Base-by-base conservation (phyloP, 1,140 invertebrate species). In the Apis florea region DNA sequence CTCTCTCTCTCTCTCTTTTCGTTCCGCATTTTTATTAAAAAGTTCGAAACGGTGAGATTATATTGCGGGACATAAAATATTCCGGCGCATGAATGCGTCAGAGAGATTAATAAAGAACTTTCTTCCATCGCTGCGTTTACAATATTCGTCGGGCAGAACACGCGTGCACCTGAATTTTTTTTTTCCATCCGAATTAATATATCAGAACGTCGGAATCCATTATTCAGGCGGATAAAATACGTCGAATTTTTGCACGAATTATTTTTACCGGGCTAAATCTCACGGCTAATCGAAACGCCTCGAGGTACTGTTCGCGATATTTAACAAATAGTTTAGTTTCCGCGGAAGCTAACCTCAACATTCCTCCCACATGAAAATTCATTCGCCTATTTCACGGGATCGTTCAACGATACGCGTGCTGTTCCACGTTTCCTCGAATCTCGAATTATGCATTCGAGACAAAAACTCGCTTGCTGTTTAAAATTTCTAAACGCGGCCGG, bases 361-460 rank as follows among this genome's bases (percentile, higher is more conserved):
- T 26, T 31, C 12, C n/a, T 13, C 61, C 24, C 17, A n/a, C 24
- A 51, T 21, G 49, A 31, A 31, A 54, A 61, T 73, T 73, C 53
- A 59, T 49, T 59, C 56, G 54, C 12, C 56, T 26, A 11, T 19
- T 54, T 1, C 24, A 17, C 71, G 40, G 61, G 12, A 73, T 73
- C 15, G 56, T 49, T 49, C 12, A 10, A 24, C n/a, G 19, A 73
- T 26, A 40, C 56, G 56, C 10, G 40, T 17, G 24, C 10, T 5
- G 17, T 61, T 26, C 56, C 11, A 47, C 19, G 31, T 54, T 40
- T 5, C 31, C n/a, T n/a, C 6, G 68, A 71, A 54, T 49, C 21
- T 63, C 72, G 58, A 51, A 74, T 74, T 63, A 63, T 13, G n/a
- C 58, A 63, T 74, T 74, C 58, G 56, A 21, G 56, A 49, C 56